Evolutionary conservation across 2,888 invertebrate genomes (phyloP).

Genomic region (Drosophila formosana): DNA sequence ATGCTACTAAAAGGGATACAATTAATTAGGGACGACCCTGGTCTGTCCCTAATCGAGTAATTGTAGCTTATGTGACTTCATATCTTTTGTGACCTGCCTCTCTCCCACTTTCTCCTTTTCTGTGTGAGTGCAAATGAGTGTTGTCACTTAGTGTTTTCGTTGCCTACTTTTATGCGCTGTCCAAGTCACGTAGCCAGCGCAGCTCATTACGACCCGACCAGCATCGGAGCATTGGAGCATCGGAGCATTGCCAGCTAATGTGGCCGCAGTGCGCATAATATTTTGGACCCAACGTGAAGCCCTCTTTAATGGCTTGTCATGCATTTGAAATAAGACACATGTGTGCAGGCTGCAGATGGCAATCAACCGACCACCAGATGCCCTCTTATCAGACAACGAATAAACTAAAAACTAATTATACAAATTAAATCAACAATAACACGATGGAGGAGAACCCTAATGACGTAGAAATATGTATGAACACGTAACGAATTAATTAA

Average conservation of each 20-base stretch:
- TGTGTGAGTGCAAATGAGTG: conserved; percentile 13
- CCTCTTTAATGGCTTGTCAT: conserved; percentile 47
- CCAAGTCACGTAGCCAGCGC: conserved; percentile 42
- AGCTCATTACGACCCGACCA: conserved; percentile 43
- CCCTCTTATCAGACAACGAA: neutral
- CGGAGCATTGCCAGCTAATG: conserved; percentile 52
- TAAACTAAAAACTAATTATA: too few species aligned
- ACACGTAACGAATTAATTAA: too few species aligned
- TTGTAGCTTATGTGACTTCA: conserved; percentile 26
- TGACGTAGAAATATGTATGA: too few species aligned
- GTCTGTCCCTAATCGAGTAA: conserved; percentile 42
- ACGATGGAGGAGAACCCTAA: too few species aligned
- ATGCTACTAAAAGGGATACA: conserved; percentile 30
- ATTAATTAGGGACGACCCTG: conserved; percentile 51
- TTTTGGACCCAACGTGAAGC: conserved; percentile 34
- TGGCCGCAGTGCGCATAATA: conserved; percentile 35
- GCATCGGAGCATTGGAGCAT: conserved; percentile 7
- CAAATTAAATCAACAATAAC: too few species aligned
- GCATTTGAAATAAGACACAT: conserved; percentile 32
- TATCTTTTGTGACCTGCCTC: neutral
- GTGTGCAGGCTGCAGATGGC: too few species aligned
- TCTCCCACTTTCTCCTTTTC: neutral
- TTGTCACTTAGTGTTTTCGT: conserved; percentile 41
- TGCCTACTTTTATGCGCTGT: conserved; percentile 40
- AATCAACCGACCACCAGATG: neutral